Evolutionary conservation across 92 coral and sea anemone genomes (phyloP), one percentile per base, ranked within the genome.

Genomic region (Porites divaricata): DNA sequence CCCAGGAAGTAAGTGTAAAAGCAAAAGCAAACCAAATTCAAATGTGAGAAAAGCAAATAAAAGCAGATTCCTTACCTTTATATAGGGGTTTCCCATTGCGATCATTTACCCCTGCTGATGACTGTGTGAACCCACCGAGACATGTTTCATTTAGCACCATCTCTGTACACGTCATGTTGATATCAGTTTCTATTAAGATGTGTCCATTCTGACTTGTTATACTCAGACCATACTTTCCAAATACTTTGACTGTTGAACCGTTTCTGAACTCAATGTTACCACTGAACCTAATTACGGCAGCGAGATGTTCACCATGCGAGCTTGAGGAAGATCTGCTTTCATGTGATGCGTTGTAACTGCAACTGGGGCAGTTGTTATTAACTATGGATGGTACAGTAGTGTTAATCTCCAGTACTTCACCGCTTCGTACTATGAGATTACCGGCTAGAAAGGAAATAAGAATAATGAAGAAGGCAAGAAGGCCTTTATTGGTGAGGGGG

Each of bases 51-150:
- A 25, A 1, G 23, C 8, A 25, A 70, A 41, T 4, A 70, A 70
- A 11, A 15, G 4, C 2, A 14, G 0, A 0, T 70, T 19, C 2
- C 53, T 80, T 19, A 70, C 85, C 59, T 11, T 11, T 15, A 8
- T 54, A 54, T 15, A 9, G 28, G 28, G 1, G 28, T 25, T 17
- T 15, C 6, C 6, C n/a, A n/a, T n/a, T n/a, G n/a, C n/a, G n/a
- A n/a, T n/a, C n/a, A n/a, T n/a, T n/a, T n/a, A n/a, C n/a, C n/a
- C n/a, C n/a, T n/a, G n/a, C n/a, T n/a, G 72, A 23, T 6, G 57
- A 4, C 49, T 63, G 72, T 77, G 82, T 70, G 81, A 83, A 88
- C 6, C 88, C 91, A 59, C 91, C 91, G 62, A 88, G 85, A 83
- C 91, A 88, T 49, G 85, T 83, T 58, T 15, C 26, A 54, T 81